Evolutionary conservation across 2,113 vertebrate genomes (phyloP), one percentile per base, ranked within the genome.

Genomic region (Takifugu bimaculatus): DNA sequence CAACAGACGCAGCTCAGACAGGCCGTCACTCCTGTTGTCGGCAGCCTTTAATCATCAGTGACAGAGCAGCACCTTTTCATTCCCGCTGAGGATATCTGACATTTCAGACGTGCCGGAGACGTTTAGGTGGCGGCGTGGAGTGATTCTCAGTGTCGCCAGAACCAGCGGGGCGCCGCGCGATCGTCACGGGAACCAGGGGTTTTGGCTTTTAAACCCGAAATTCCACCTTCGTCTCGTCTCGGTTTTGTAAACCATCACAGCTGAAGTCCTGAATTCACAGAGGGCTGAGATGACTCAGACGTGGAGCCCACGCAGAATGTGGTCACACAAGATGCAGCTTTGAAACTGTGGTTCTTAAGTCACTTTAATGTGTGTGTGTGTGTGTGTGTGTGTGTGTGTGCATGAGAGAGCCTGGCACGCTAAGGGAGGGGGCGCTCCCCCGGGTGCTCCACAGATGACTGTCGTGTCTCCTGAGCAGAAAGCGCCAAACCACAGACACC

Each of bases 381-480:
- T 42, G 28, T 1, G 26, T 42, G 28, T 60, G 35, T 50, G 56
- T n/a, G 60, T 13, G 28, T 39, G 28, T 28, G 55, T 15, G 13
- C 2, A 28, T 1, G 49, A 48, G 20, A 11, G 20, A 11, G 48
- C 26, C 29, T 26, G 66, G 13, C n/a, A 12, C 2, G 1, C 10
- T 27, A 35, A 26, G 43, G 43, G n/a, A 11, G 56, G 54, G 68
- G 50, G 32, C 50, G 13, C 55, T 50, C 48, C 67, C 75, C 66
- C 26, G 25, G 13, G 68, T 48, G 60, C 57, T 80, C 61, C 54
- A 7, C 14, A 72, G 65, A 83, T 81, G 78, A 83, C 75, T 83
- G 75, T 52, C 66, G 42, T 54, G 39, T 60, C 50, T 32, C 32
- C 9, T 48, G 28, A 65, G 14, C 70, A 65, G 25, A 73, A 75